Percentiles rank a stretch among this genome's conserved stretches.
phyloP scores from a whole-genome alignment of 2,113 vertebrate species.

The Zosterops borbonicus region DNA sequence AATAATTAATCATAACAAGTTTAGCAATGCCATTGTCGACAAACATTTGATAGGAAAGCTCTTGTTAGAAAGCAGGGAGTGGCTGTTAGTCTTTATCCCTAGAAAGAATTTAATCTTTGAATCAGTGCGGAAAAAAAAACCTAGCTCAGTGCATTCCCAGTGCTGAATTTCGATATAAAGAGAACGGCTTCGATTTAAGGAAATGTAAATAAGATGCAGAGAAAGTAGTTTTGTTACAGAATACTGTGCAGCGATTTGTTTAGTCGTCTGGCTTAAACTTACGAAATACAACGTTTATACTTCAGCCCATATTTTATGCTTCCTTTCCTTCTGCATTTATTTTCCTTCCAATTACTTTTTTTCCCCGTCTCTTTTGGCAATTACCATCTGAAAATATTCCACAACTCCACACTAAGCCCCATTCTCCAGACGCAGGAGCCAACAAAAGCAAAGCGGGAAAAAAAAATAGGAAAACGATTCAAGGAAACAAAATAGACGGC shows the following conservation, averaged over 20 bases:
- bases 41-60: constrained; percentile 7
- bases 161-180: constrained; percentile 24
- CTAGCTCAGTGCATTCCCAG: neutral
- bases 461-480: neutral
- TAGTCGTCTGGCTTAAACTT: neutral
- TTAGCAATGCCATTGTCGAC: neutral
- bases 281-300: neutral
- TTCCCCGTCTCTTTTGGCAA: neutral
- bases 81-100: constrained; percentile 4
- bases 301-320: neutral
- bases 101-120: constrained; percentile 12
- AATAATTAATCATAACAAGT: constrained; percentile 20
- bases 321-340: neutral
- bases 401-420: neutral
- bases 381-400: neutral
- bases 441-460: neutral
- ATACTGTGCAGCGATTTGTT: neutral
- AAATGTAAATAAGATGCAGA: neutral
- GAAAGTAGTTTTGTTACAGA: neutral
- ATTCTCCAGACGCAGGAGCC: neutral
- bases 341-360: neutral
- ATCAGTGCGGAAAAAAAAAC: neutral
- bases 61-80: constrained; percentile 45
- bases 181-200: neutral
- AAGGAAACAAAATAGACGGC: neutral